Percentiles rank a stretch among this genome's conserved stretches.
Evolutionary conservation across 2,888 invertebrate genomes (phyloP).

Genomic region (Perizoma affinitatum): DNA sequence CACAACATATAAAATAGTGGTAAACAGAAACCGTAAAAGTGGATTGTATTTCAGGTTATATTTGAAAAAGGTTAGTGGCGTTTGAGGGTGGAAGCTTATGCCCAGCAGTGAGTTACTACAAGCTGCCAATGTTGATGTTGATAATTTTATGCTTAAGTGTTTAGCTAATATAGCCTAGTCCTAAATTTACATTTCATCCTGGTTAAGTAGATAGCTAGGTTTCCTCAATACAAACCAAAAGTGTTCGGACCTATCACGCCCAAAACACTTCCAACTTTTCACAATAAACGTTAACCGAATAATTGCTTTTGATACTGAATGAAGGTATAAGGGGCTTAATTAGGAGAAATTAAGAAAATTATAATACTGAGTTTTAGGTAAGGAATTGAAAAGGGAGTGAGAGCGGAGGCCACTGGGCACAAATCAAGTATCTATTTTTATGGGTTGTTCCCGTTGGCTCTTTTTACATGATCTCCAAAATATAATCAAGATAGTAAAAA

Average conservation of each 20-base stretch:
- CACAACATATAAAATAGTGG: not conserved
- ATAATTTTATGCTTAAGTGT: too few relatives aligned
- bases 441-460: too few relatives aligned
- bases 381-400: not conserved
- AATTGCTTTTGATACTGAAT: constrained; percentile 30
- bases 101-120: too few relatives aligned
- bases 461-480: too few relatives aligned
- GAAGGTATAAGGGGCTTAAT: constrained; percentile 12
- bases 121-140: too few relatives aligned
- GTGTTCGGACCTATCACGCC: constrained; percentile 10
- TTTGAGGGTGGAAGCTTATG: too few relatives aligned
- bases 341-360: constrained; percentile 8
- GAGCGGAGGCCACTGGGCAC: too few relatives aligned
- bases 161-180: too few relatives aligned
- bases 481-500: too few relatives aligned
- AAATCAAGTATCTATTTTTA: too few relatives aligned
- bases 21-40: not conserved
- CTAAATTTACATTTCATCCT: too few relatives aligned
- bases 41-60: not conserved
- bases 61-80: too few relatives aligned
- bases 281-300: constrained; percentile 30
- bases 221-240: constrained; percentile 1
- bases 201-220: not conserved
- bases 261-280: constrained; percentile 30
- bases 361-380: not conserved